A percentile compares a stretch with the other conserved stretches of the same genome.
Evolutionary conservation across 2,113 vertebrate genomes (phyloP).

Genomic region (Gallinago jamesoni): DNA sequence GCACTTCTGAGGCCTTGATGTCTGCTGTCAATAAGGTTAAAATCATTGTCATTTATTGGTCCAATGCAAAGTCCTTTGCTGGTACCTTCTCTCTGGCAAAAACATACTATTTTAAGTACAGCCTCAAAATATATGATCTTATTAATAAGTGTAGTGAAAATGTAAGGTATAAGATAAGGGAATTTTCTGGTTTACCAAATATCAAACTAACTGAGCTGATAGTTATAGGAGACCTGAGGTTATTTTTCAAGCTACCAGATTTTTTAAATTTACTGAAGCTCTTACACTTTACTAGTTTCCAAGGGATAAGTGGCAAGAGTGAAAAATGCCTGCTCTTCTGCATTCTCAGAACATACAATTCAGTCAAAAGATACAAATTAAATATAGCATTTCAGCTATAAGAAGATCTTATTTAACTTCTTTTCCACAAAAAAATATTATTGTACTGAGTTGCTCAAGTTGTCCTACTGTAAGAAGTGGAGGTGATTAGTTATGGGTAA

Average conservation of each 20-base stretch:
- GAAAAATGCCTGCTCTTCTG: not conserved
- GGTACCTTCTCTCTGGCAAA: not conserved
- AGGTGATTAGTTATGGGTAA: not conserved
- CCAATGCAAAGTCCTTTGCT: not conserved
- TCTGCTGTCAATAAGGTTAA: not conserved
- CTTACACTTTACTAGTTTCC: not conserved
- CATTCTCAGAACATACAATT: not conserved
- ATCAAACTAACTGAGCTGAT: not conserved
- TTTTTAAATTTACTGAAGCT: not conserved
- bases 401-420: not conserved
- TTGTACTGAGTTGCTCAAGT: not conserved
- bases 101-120: not conserved
- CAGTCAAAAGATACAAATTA: not conserved
- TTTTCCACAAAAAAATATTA: not conserved
- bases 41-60: not conserved
- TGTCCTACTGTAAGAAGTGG: not conserved
- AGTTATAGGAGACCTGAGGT: not conserved
- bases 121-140: not conserved
- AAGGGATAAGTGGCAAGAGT: not conserved
- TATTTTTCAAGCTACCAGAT: not conserved
- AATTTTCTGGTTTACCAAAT: not conserved
- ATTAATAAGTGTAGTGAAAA: not conserved
- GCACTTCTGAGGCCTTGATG: not conserved
- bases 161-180: not conserved
- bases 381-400: not conserved